Evolutionary conservation across 2,113 vertebrate species (phyloP).

Genomic region (Cacatua alba): DNA sequence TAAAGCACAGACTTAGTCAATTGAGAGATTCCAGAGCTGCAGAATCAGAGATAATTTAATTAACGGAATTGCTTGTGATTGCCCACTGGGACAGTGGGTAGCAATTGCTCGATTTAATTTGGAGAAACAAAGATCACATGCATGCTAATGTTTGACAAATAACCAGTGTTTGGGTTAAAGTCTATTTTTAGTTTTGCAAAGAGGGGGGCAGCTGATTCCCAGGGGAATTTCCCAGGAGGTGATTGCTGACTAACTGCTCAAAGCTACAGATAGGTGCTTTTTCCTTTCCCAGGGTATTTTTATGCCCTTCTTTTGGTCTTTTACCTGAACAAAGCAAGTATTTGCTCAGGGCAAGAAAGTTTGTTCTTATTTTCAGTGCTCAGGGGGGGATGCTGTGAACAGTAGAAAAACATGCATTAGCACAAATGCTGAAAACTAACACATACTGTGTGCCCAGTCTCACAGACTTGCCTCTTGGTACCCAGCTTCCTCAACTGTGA

Average conservation of each 20-base stretch:
- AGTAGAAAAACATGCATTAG: neutral
- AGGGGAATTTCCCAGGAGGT: neutral
- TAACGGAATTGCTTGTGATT: constrained; percentile 72
- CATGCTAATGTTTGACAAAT: constrained; percentile 74
- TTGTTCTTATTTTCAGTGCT: neutral
- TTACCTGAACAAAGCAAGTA: neutral
- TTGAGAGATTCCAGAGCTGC: constrained; percentile 74
- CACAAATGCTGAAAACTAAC: neutral
- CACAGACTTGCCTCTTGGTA: neutral
- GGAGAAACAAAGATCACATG: constrained; percentile 73
- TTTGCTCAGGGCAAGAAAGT: neutral
- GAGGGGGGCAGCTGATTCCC: neutral
- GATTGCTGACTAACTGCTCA: neutral
- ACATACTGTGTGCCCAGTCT: neutral
- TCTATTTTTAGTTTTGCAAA: neutral
- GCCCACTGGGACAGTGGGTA: constrained; percentile 64
- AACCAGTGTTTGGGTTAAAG: constrained; percentile 32
- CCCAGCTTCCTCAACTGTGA: neutral
- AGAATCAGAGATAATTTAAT: constrained; percentile 78
- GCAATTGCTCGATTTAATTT: constrained; percentile 75
- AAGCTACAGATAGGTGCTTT: neutral
- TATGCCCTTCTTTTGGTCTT: neutral
- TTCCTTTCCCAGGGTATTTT: neutral
- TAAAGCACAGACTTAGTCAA: constrained; percentile 71
- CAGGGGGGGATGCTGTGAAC: neutral